Base-by-base conservation (phyloP, 2,888 invertebrate species). In the Hemithea aestivaria region DNA sequence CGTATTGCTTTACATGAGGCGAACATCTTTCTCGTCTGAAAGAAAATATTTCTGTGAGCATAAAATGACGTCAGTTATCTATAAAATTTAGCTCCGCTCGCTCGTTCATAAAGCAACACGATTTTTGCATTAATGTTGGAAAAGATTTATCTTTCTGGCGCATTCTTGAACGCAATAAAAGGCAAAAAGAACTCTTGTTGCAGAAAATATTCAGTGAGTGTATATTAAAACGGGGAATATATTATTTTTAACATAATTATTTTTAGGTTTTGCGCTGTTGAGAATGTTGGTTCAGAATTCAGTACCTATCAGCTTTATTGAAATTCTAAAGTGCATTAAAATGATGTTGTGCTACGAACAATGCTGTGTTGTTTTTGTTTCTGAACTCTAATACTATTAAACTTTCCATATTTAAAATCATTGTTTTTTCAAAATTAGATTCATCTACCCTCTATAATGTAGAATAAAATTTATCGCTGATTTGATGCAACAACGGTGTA, bases 61-160 rank as follows among this genome's bases (percentile, higher is more conserved):
- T n/a, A n/a, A n/a, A 16, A 16, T 16, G 16, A 2, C 16, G 2
- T 4, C 5, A 16, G 16, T 16, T 5, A 16, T 16, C 16, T 33
- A 16, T 16, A 16, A 16, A 2, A 16, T 16, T 16, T 16, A 16
- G 16, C 20, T 48, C 45, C 42, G 40, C 37, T 38, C 40, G 9
- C 30, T 39, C 29, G 16, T 45, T 41, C 32, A 42, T 41, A 52
- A 39, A 51, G 52, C 52, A 56, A 73, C 73, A 73, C 60, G 63
- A 60, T 67, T 71, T 66, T 62, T 61, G 55, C 72, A 73, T 71
- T 70, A 65, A 66, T 67, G 57, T 65, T 63, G 42, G 48, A 61
- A 60, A 60, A 66, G 58, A 66, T 73, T 70, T 66, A 65, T 66
- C 52, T 65, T 49, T 48, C 34, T 39, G 40, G 56, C 61, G 51